Evolutionary conservation across 2,797 vertebrate genomes (phyloP), one percentile per base, ranked within the genome.

Genomic region (Neomorphus geoffroyi): DNA sequence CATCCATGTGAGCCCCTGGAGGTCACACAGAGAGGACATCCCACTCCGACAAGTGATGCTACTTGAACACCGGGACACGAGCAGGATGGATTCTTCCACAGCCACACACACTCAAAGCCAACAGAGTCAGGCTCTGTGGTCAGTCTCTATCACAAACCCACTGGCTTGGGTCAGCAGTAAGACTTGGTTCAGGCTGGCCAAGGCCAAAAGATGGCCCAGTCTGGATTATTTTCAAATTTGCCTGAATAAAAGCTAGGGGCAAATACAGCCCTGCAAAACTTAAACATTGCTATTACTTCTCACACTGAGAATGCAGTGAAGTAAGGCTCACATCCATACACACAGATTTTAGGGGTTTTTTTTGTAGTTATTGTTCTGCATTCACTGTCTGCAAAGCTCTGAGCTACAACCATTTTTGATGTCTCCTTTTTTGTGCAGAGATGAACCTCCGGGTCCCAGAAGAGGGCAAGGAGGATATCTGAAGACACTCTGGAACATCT

Each of bases 51-150:
- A 72, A 50, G 4, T 1, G 5, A 48, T n/a, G 71, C 41, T 39
- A 46, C 58, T 1, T 10, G 30, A 16, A 13, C 32, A 35, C 4
- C 46, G 56, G 13, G 18, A 50, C 11, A 61, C 0, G 0, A 71
- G 45, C 32, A 81, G 15, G 33, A 57, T 7, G 27, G 8, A 10
- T 18, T 73, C 30, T 33, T n/a, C 45, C 60, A 62, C 23, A 53
- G n/a, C 15, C 64, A 41, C 30, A 12, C 16, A 3, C 24, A 10
- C 5, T 11, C 51, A 56, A 57, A 61, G 26, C 37, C 9, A 61
- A 61, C 5, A 4, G 43, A 11, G 37, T 6, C 27, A 18, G 51
- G 13, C 70, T 33, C 62, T 17, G 43, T 26, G 26, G 15, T 10
- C 26, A 11, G 1, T 30, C 50, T 60, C 45, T 1, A 4, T 5